These are phyloP conservation scores for Hirtodrosophila histrioides DNA, from an alignment of 2,888 invertebrate species.

Conservation along the genomic window DNA sequence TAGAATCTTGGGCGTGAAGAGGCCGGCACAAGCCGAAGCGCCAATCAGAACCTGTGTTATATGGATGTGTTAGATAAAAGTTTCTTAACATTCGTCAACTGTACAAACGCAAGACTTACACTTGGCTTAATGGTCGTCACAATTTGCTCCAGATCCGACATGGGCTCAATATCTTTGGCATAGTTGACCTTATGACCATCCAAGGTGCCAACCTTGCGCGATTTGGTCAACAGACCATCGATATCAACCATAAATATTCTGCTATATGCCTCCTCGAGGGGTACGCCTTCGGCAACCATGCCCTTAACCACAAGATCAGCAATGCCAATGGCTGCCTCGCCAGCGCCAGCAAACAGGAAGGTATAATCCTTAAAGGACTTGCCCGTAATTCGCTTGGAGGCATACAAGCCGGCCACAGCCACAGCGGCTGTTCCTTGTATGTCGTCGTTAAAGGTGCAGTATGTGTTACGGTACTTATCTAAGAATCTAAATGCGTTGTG, in stretches of 20 bases:
- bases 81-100: no score
- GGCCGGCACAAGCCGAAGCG: constrained; percentile 95
- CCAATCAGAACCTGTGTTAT: constrained; percentile 86
- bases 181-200: constrained; percentile 89
- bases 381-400: constrained; percentile 84
- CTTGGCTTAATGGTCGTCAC: constrained; percentile 94
- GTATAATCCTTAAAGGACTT: constrained; percentile 93
- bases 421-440: constrained; percentile 99
- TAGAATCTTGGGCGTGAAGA: constrained; percentile 95
- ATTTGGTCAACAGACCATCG: constrained; percentile 93
- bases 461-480: constrained; percentile 94
- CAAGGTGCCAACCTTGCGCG: constrained; percentile 87
- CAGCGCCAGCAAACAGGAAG: constrained; percentile 95
- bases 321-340: constrained; percentile 96
- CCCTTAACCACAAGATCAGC: constrained; percentile 95
- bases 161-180: constrained; percentile 91
- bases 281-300: constrained; percentile 90
- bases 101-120: constrained; percentile 86
- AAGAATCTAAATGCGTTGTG: constrained; percentile 98
- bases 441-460: constrained; percentile 99
- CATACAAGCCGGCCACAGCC: constrained; percentile 94
- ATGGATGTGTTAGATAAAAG: not conserved
- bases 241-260: constrained; percentile 98
- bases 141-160: constrained; percentile 91
- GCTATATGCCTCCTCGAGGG: constrained; percentile 90